phyloP scores from a whole-genome alignment of 37 sponge, comb jelly and placozoan species.

The Geodia barretti region DNA sequence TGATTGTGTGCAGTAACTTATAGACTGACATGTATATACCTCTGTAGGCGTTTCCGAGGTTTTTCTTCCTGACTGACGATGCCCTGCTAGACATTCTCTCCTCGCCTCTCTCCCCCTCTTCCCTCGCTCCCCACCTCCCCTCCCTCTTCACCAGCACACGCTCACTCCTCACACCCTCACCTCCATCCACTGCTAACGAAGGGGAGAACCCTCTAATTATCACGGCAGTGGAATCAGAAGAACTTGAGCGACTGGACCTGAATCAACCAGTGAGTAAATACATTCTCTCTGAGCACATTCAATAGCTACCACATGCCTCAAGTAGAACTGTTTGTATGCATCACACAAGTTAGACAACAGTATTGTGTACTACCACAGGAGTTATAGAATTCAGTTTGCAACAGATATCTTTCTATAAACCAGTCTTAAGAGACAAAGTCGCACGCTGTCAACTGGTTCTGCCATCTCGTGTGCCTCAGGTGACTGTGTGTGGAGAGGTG shows the following conservation, averaged over 20 bases:
- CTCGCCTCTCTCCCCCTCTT: constrained; percentile 37
- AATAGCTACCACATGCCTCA: no score
- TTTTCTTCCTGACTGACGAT: constrained; percentile 73
- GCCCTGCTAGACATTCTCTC: constrained; percentile 75
- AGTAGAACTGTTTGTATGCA: no score
- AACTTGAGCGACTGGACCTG: constrained; percentile 58
- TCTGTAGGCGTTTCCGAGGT: constrained; percentile 71
- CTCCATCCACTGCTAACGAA: not conserved
- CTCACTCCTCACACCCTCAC: constrained; percentile 5
- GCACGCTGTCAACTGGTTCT: no score
- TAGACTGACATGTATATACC: no score
- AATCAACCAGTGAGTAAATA: constrained; percentile 37
- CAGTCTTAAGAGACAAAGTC: no score
- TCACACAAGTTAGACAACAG: no score
- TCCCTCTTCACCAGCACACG: constrained; percentile 33
- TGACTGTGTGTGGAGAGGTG: constrained; percentile 54
- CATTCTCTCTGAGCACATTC: no score
- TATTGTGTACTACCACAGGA: no score
- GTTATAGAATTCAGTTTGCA: no score
- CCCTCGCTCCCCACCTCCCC: constrained; percentile 62
- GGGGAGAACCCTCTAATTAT: constrained; percentile 22
- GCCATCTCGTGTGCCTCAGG: no score
- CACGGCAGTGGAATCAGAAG: constrained; percentile 55
- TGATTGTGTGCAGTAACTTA: not conserved
- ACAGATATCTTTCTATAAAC: no score